These are phyloP conservation scores for Cerastis leucographa DNA, from an alignment of 2,888 invertebrate genomes.

Conservation along the genomic window DNA sequence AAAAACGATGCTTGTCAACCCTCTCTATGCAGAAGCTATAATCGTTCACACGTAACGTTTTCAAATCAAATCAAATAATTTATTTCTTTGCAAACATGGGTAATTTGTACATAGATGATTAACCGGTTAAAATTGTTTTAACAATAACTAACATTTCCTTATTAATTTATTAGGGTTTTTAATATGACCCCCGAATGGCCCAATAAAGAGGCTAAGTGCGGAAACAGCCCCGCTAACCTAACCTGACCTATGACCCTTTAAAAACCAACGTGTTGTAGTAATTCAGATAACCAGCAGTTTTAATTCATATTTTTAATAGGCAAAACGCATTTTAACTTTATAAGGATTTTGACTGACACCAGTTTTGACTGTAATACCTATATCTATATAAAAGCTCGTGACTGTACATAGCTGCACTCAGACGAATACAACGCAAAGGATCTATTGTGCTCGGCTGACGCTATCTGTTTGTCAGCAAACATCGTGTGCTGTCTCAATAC, in stretches of 20 bases:
- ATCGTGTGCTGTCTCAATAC: slow-evolving; percentile 65
- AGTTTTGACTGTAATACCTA: background rate
- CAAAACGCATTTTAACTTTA: background rate
- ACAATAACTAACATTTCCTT: background rate
- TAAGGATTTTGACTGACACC: background rate
- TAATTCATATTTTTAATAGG: background rate
- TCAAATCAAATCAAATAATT: background rate
- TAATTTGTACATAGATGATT: no score
- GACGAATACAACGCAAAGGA: slow-evolving; percentile 66
- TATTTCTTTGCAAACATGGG: no score
- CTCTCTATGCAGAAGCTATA: background rate
- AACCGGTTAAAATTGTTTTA: background rate
- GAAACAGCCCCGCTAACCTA: no score
- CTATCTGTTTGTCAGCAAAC: slow-evolving; percentile 74
- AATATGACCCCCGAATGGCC: no score
- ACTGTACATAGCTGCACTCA: slow-evolving; percentile 5
- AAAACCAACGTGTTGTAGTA: no score
- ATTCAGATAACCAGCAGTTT: no score
- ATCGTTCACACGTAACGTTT: background rate
- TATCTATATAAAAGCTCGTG: background rate
- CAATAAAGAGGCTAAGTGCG: no score
- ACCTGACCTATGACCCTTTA: no score
- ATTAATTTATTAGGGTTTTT: background rate
- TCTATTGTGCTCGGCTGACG: slow-evolving; percentile 68
- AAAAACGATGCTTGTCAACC: background rate